Evolutionary conservation across 2,113 vertebrate species (phyloP).

Genomic region (Cichladusa arquata): DNA sequence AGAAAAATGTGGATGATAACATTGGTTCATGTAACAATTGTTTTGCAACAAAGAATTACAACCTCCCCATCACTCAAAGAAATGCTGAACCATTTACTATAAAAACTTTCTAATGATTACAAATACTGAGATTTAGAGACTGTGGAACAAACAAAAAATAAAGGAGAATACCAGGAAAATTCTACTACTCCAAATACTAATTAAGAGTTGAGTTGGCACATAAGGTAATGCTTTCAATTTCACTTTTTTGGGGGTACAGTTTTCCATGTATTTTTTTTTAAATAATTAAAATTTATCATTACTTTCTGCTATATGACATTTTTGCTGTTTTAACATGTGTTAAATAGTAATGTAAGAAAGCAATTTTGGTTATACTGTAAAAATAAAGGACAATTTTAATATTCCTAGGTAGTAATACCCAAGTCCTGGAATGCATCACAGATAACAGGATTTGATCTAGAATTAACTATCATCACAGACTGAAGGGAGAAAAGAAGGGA

Average conservation of each 20-base stretch:
- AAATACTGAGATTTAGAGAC: background rate
- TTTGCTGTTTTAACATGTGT: background rate
- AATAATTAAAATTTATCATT: background rate
- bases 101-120: background rate
- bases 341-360: background rate
- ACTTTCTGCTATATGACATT: background rate
- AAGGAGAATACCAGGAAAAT: background rate
- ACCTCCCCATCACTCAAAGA: background rate
- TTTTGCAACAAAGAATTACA: background rate
- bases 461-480: background rate
- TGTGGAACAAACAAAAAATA: background rate
- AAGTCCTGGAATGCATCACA: background rate
- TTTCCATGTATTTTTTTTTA: background rate
- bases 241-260: background rate
- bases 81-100: background rate
- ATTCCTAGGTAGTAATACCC: background rate
- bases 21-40: background rate
- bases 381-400: background rate
- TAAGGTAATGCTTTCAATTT: background rate
- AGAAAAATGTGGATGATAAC: background rate
- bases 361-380: background rate
- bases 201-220: background rate
- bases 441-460: background rate
- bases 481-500: background rate
- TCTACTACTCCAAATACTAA: background rate